Evolutionary conservation across 2,113 vertebrate genomes (phyloP).

Genomic region (Triplophysa siluroides): DNA sequence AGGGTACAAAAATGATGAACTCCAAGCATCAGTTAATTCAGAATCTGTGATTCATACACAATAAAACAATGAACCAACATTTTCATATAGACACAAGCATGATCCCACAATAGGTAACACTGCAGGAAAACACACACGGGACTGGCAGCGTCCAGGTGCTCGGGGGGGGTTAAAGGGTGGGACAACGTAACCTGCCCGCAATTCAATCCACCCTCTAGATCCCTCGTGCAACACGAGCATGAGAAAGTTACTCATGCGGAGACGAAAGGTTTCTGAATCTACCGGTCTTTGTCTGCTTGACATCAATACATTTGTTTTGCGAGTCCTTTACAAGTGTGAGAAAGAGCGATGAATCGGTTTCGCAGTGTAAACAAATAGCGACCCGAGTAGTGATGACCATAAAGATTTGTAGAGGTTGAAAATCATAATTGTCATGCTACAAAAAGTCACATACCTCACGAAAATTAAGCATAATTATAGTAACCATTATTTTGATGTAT

Average conservation of each 20-base stretch:
- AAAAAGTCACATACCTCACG: no score
- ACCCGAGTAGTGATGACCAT: not conserved
- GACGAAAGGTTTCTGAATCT: slow-evolving; percentile 61
- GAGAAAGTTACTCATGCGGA: slow-evolving; percentile 90
- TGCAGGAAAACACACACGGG: slow-evolving; percentile 78
- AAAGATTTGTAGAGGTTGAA: no score
- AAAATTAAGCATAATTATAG: no score
- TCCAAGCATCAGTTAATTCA: not conserved
- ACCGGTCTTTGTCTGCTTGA: slow-evolving; percentile 60
- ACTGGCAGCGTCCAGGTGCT: slow-evolving; percentile 81
- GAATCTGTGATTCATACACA: not conserved
- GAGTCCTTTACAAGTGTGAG: slow-evolving; percentile 65
- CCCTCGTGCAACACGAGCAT: slow-evolving; percentile 85
- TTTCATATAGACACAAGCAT: slow-evolving; percentile 10
- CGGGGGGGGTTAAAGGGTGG: slow-evolving; percentile 58
- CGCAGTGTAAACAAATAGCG: slow-evolving; percentile 39
- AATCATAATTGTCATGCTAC: no score
- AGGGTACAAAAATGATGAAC: not conserved
- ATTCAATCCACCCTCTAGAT: slow-evolving; percentile 74
- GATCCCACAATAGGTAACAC: slow-evolving; percentile 39
- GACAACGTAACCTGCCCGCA: slow-evolving; percentile 61
- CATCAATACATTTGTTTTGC: slow-evolving; percentile 70
- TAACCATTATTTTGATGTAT: no score
- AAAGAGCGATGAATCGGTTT: slow-evolving; percentile 61
- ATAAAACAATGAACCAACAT: slow-evolving; percentile 13